Evolutionary conservation across 2,797 vertebrate genomes (phyloP), one percentile per base, ranked within the genome.

Genomic region (Pseudochaenichthys georgianus): DNA sequence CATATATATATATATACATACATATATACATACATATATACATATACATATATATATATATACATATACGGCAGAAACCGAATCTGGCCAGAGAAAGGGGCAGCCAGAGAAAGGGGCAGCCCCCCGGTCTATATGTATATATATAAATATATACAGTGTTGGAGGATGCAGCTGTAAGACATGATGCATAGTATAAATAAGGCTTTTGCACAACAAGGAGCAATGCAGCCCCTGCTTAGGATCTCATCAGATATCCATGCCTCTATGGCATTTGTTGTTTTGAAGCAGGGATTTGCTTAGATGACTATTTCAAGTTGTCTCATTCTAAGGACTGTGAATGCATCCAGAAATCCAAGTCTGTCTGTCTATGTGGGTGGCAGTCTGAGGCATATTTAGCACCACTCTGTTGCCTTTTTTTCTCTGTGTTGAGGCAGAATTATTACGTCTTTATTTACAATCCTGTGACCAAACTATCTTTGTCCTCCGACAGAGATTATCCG

Each of bases 401-500:
- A 13, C 51, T 47, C 61, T 72, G 77, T 76, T 66, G 57, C 41
- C 58, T 38, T 75, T 46, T n/a, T 51, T 38, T 61, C 12, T 43
- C 6, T 17, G 15, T 59, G 38, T 42, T 46, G 64, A 34, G 62
- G 45, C 52, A 66, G 41, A 76, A 68, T 62, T 64, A 16, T 17
- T 53, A 58, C 55, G 23, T 51, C 11, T 31, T 46, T 34, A 13
- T 54, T 63, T 63, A 63, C 7, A 50, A 59, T 42, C 23, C 16
- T 58, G 28, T 9, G 21, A 21, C 9, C 23, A 13, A 41, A 31
- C 2, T 74, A 43, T 34, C 15, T 1, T 47, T 9, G 46, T 42
- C 11, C 52, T 28, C 45, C 31, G 28, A 28, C 93, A 99, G 98
- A 95, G 31, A 95, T 96, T 0, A 95, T 98, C 89, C 93, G 90